These are phyloP conservation scores for Mythimna vitellina DNA, from an alignment of 2,888 invertebrate genomes.

Conservation along the genomic window DNA sequence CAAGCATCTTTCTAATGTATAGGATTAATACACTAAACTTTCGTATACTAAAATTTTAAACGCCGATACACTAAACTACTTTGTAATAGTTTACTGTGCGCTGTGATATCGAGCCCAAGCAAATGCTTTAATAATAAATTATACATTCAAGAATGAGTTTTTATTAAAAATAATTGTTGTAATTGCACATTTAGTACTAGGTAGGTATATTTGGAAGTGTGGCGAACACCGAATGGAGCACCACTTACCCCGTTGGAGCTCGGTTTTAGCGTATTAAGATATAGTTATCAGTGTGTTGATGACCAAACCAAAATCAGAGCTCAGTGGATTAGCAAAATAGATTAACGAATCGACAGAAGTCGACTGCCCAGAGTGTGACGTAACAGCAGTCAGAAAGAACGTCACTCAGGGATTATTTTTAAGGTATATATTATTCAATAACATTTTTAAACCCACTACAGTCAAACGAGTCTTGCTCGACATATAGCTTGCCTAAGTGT, in stretches of 20 bases:
- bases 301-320: background rate
- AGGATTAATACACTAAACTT: background rate
- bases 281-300: background rate
- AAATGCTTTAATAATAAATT: background rate
- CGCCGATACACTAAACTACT: background rate
- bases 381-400: background rate
- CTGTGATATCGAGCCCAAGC: background rate
- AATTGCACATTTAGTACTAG: background rate
- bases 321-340: background rate
- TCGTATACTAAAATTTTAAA: background rate
- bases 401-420: no score
- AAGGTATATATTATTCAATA: background rate
- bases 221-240: background rate
- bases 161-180: slow-evolving; percentile 1
- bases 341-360: background rate
- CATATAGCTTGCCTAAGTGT: background rate
- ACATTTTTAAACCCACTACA: background rate
- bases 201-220: background rate
- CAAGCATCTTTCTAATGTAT: background rate
- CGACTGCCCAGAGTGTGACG: background rate
- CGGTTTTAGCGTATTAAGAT: no score
- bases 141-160: background rate
- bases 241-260: no score
- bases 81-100: background rate
- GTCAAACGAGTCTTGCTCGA: background rate